phyloP scores from a whole-genome alignment of 1,140 invertebrate genomes.

The Coboldia fuscipes region DNA sequence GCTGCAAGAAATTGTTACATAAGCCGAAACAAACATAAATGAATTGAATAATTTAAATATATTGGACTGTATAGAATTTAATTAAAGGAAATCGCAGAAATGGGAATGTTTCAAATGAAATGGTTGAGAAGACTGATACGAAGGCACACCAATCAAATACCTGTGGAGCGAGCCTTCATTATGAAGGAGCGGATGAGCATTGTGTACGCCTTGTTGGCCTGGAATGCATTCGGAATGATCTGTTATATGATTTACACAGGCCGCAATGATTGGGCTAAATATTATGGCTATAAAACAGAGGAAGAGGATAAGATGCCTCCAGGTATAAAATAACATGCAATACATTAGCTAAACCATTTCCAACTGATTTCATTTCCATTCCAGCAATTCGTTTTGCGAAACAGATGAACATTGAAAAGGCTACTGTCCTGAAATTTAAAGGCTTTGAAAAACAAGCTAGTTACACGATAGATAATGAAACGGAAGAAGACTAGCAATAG shows the following conservation, averaged over 20 bases:
- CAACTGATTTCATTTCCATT: neutral
- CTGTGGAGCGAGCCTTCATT: slow-evolving; percentile 24
- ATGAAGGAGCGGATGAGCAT: slow-evolving; percentile 35
- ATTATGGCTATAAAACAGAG: slow-evolving; percentile 33
- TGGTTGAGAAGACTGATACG: slow-evolving; percentile 30
- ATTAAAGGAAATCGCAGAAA: no score
- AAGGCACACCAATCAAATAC: slow-evolving; percentile 33
- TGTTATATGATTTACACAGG: slow-evolving; percentile 30
- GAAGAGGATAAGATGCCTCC: slow-evolving; percentile 28
- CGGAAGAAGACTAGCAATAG: no score
- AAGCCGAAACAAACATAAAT: no score
- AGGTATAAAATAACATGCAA: slow-evolving; percentile 13
- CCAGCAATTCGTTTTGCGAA: no score
- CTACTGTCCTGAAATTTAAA: no score
- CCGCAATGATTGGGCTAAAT: slow-evolving; percentile 35
- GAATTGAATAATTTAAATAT: no score
- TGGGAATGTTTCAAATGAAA: slow-evolving; percentile 13
- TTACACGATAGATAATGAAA: no score
- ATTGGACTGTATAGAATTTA: no score
- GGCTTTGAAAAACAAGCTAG: no score
- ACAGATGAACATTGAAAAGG: no score
- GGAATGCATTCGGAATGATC: slow-evolving; percentile 39
- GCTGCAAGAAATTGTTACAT: no score
- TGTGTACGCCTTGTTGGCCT: slow-evolving; percentile 31
- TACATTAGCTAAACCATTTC: neutral